These are phyloP conservation scores for Idaea biselata DNA, from an alignment of 2,888 invertebrate genomes.

Conservation along the genomic window DNA sequence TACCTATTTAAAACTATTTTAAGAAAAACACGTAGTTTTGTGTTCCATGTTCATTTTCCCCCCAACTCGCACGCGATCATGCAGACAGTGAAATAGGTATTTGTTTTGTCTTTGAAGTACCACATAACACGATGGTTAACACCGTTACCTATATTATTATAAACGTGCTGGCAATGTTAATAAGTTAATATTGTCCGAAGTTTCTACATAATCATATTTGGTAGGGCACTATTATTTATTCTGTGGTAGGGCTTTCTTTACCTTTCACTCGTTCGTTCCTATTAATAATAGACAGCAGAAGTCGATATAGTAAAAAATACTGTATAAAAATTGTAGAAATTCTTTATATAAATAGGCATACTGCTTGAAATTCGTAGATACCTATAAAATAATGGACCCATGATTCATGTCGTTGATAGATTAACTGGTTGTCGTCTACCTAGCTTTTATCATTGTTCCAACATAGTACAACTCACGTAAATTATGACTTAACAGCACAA, in stretches of 20 bases:
- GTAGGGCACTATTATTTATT: too few relatives aligned
- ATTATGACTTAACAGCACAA: slow-evolving; percentile 15
- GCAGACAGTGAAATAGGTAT: not conserved
- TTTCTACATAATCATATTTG: not conserved
- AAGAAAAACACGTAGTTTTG: not conserved
- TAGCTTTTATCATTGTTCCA: slow-evolving; percentile 21
- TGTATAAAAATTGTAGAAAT: not conserved
- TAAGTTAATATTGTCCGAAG: not conserved
- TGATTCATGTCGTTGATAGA: slow-evolving; percentile 19
- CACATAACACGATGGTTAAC: not conserved
- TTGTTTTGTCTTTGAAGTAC: not conserved
- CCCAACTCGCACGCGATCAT: not conserved
- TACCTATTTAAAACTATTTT: not conserved
- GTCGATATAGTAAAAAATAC: not conserved
- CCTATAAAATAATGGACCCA: slow-evolving; percentile 2
- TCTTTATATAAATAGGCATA: not conserved
- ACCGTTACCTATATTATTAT: not conserved
- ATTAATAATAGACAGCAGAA: not conserved
- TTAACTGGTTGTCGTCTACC: slow-evolving; percentile 12
- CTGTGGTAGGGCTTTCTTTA: not conserved
- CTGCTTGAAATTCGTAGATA: not conserved
- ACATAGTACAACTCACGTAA: slow-evolving; percentile 14
- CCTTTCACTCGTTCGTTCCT: not conserved
- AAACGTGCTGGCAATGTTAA: not conserved
- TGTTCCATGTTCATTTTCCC: not conserved